phyloP scores from a whole-genome alignment of 2,113 vertebrate genomes.

The Archocentrus centrarchus region DNA sequence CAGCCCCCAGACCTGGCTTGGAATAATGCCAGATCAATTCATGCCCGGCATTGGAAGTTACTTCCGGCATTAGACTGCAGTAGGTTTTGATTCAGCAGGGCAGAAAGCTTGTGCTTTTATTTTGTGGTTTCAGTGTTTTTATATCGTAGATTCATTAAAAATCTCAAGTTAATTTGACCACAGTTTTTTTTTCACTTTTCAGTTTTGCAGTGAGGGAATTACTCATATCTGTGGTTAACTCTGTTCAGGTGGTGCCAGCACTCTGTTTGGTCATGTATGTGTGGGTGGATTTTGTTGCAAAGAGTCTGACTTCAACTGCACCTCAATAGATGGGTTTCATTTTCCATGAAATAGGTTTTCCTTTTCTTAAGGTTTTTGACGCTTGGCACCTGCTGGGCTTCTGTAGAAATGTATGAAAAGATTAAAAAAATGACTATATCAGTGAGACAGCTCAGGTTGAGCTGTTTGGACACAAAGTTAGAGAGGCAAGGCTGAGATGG shows the following conservation, averaged over 20 bases:
- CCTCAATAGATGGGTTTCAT: background rate
- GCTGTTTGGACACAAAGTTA: background rate
- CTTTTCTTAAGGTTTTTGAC: background rate
- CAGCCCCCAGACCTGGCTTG: conserved; percentile 64
- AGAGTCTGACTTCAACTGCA: background rate
- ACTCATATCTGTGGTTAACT: background rate
- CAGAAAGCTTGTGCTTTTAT: background rate
- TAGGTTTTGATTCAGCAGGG: conserved; percentile 17
- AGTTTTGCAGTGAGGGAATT: conserved; percentile 2
- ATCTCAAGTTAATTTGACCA: background rate
- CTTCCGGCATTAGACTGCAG: conserved; percentile 47
- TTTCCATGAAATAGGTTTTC: background rate
- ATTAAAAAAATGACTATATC: background rate
- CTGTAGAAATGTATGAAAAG: background rate
- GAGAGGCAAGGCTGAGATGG: background rate
- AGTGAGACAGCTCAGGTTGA: accelerated
- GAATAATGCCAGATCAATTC: conserved; percentile 57
- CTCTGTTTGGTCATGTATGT: conserved; percentile 26
- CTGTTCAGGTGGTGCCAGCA: conserved; percentile 19
- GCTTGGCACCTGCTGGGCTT: background rate
- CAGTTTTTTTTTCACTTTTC: conserved; percentile 5
- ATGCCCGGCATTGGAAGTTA: conserved; percentile 28
- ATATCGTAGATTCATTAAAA: background rate
- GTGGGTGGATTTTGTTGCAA: conserved; percentile 40
- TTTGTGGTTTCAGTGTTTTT: background rate